These are phyloP conservation scores for Falco peregrinus DNA, from an alignment of 2,797 vertebrate species.

Conservation along the genomic window DNA sequence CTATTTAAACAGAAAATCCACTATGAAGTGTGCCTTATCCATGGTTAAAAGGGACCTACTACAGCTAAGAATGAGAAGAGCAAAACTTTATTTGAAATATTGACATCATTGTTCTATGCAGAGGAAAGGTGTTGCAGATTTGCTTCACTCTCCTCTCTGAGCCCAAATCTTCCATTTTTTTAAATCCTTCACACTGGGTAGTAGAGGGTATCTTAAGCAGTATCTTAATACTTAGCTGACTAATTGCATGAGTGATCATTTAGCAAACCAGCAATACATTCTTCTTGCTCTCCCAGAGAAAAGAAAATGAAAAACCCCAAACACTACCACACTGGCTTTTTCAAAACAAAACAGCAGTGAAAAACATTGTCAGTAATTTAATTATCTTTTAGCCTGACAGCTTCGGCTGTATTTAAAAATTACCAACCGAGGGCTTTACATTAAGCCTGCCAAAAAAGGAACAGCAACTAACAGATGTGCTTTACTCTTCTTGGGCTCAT, in stretches of 20 bases:
- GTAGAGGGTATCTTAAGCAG: neutral
- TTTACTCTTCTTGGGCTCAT: slow-evolving; percentile 27
- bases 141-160: neutral
- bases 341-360: neutral
- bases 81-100: neutral
- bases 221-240: neutral
- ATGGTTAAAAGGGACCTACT: neutral
- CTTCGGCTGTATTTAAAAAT: slow-evolving; percentile 49
- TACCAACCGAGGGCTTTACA: neutral
- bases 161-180: neutral
- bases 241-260: neutral
- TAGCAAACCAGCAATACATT: neutral
- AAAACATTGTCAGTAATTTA: slow-evolving; percentile 22
- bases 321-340: neutral
- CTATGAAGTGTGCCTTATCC: neutral
- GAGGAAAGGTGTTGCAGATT: neutral
- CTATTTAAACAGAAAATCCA: neutral
- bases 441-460: slow-evolving; percentile 38
- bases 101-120: neutral
- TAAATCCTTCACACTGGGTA: neutral
- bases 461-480: slow-evolving; percentile 52
- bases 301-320: neutral
- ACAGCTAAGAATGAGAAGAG: neutral
- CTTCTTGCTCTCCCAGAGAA: neutral
- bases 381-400: slow-evolving; percentile 46